Percentiles rank a stretch among this genome's conserved stretches.
phyloP scores from a whole-genome alignment of 2,888 invertebrate species.

The Arge pagana region DNA sequence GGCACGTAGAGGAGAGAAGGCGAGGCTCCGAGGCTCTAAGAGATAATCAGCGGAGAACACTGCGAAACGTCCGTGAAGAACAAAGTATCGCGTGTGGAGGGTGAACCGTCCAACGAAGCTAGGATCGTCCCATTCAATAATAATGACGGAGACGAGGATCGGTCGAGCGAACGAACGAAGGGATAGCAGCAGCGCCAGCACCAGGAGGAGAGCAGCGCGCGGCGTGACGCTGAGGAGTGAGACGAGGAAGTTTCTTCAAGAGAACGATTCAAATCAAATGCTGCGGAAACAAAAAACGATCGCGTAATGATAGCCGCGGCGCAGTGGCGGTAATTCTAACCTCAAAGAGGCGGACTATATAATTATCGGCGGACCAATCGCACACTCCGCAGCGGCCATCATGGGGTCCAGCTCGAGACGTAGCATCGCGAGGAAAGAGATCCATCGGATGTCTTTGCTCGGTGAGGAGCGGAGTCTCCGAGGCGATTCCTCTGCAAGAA shows the following conservation, averaged over 20 bases:
- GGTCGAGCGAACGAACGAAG: constrained; percentile 17
- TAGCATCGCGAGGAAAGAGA: constrained; percentile 48
- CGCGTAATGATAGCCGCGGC: constrained; percentile 51
- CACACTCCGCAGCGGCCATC: constrained; percentile 56
- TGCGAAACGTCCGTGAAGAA: constrained; percentile 1
- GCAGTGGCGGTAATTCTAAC: constrained; percentile 38
- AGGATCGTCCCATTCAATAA: constrained; percentile 16
- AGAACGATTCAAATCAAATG: constrained; percentile 53
- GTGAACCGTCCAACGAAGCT: not conserved
- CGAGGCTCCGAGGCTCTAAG: not conserved
- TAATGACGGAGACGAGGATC: constrained; percentile 11
- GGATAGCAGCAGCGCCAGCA: constrained; percentile 22
- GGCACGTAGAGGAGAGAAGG: no score
- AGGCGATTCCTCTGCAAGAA: no score
- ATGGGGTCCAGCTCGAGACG: constrained; percentile 56
- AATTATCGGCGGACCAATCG: constrained; percentile 57
- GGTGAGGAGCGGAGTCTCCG: constrained; percentile 2
- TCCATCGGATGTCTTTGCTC: constrained; percentile 1
- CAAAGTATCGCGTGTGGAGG: constrained; percentile 2
- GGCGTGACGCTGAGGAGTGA: constrained; percentile 22
- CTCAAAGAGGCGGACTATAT: constrained; percentile 46
- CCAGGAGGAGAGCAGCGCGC: constrained; percentile 4
- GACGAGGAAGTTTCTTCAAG: constrained; percentile 37
- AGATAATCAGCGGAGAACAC: not conserved
- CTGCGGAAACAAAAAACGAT: constrained; percentile 47